A percentile compares a stretch with the other conserved stretches of the same genome.
phyloP scores from a whole-genome alignment of 2,113 vertebrate species.

The Triplophysa siluroides region DNA sequence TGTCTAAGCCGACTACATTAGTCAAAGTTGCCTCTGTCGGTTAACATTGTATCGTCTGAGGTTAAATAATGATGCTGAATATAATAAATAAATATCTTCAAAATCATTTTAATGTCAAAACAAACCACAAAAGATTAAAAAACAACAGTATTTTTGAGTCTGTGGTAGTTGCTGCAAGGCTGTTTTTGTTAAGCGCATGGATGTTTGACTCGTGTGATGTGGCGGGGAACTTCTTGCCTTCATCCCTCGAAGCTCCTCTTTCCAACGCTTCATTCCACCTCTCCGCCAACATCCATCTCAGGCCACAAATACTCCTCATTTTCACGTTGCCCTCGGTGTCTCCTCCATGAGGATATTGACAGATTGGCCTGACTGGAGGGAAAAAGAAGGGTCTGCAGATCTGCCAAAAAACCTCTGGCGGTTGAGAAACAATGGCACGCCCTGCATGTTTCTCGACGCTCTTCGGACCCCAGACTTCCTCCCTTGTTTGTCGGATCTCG shows the following conservation, averaged over 20 bases:
- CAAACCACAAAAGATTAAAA: conserved; percentile 52
- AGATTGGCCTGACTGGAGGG: conserved; percentile 60
- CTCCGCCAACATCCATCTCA: conserved; percentile 63
- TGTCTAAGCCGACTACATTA: conserved; percentile 8
- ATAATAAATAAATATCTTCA: conserved; percentile 14
- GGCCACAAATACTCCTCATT: conserved; percentile 73
- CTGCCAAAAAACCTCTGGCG: conserved; percentile 68
- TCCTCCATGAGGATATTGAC: conserved; percentile 65
- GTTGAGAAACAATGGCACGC: conserved; percentile 75
- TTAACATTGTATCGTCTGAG: conserved; percentile 14
- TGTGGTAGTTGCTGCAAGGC: conserved; percentile 54
- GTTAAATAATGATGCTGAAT: conserved; percentile 8
- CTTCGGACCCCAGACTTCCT: conserved; percentile 65
- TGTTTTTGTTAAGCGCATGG: conserved; percentile 57
- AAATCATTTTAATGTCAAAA: conserved; percentile 56
- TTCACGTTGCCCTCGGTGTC: conserved; percentile 66
- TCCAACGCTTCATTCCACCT: conserved; percentile 59
- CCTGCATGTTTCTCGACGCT: conserved; percentile 69
- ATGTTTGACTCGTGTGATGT: conserved; percentile 58
- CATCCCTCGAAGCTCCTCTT: conserved; percentile 58
- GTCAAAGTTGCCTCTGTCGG: conserved; percentile 20
- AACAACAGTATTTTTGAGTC: conserved; percentile 52
- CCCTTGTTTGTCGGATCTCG: conserved; percentile 72
- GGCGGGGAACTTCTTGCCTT: conserved; percentile 60
- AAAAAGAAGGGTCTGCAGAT: conserved; percentile 60